These are phyloP conservation scores for Mythimna albipuncta DNA, from an alignment of 2,888 invertebrate genomes.

Conservation along the genomic window DNA sequence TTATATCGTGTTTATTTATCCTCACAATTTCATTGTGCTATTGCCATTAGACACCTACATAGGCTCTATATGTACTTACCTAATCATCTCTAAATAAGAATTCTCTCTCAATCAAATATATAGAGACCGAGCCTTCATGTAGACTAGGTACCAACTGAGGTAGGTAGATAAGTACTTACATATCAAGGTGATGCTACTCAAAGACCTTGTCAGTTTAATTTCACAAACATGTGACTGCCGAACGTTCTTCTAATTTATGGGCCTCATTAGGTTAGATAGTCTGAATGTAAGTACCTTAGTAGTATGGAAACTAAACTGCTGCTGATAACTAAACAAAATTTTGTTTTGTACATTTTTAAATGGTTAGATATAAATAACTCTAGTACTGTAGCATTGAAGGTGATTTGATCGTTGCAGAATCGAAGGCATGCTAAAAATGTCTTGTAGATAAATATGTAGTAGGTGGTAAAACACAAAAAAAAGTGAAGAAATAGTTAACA, in stretches of 20 bases:
- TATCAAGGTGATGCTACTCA: conserved; percentile 14
- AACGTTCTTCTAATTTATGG: conserved; percentile 34
- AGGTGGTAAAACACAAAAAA: not conserved
- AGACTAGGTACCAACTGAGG: not conserved
- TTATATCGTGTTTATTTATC: too few species aligned
- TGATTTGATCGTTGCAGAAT: too few species aligned
- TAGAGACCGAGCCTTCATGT: not conserved
- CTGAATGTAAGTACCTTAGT: conserved; percentile 9
- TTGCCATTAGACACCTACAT: too few species aligned
- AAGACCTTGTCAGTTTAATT: conserved; percentile 39
- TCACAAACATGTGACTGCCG: conserved; percentile 24
- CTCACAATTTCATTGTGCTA: too few species aligned
- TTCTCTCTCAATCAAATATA: not conserved
- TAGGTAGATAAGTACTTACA: not conserved
- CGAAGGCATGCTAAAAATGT: not conserved
- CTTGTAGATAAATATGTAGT: not conserved
- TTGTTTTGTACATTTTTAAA: conserved; percentile 8
- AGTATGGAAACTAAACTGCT: conserved; percentile 14
- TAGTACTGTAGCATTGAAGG: not conserved
- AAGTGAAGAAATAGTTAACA: conserved; percentile 12
- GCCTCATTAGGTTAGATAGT: conserved; percentile 40
- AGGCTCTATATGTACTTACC: too few species aligned
- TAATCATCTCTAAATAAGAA: too few species aligned
- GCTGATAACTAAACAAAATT: conserved; percentile 24
- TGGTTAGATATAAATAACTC: not conserved